These are phyloP conservation scores for Carterocephalus palaemon DNA, from an alignment of 2,888 invertebrate species.

Conservation along the genomic window DNA sequence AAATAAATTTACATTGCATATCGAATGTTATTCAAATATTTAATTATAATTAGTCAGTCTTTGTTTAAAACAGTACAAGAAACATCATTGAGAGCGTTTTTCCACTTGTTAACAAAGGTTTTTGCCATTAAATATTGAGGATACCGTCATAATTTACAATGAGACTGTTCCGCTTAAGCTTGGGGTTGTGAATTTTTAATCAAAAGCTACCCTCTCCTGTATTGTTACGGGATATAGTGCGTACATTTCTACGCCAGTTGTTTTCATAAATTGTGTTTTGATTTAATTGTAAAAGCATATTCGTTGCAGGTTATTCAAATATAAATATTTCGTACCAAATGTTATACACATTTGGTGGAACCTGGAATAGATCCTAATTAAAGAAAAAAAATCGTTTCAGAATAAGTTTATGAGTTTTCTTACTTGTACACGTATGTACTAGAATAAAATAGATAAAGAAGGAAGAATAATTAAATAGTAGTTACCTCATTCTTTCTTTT, in stretches of 20 bases:
- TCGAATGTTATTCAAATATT: not conserved
- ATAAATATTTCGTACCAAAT: no score
- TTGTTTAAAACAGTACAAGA: constrained; percentile 10
- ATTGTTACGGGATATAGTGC: constrained; percentile 55
- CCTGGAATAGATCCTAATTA: no score
- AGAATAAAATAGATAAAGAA: no score
- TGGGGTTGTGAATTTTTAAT: constrained; percentile 73
- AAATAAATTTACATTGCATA: not conserved
- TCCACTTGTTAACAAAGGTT: constrained; percentile 52
- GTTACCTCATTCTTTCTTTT: no score
- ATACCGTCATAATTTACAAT: constrained; percentile 61
- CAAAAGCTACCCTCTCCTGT: constrained; percentile 67
- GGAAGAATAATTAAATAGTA: no score
- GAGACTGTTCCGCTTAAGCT: constrained; percentile 56
- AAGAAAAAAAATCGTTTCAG: no score
- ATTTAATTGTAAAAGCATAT: constrained; percentile 44
- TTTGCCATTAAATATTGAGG: constrained; percentile 62
- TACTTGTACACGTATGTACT: no score
- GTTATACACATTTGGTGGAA: no score
- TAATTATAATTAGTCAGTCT: constrained; percentile 6
- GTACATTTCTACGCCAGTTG: constrained; percentile 45
- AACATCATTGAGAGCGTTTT: constrained; percentile 29
- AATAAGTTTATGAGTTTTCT: no score
- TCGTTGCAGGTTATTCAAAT: constrained; percentile 25
- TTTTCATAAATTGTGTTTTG: constrained; percentile 45